Evolutionary conservation across 2,113 vertebrate genomes (phyloP).

Genomic region (Bubo blakistoni): DNA sequence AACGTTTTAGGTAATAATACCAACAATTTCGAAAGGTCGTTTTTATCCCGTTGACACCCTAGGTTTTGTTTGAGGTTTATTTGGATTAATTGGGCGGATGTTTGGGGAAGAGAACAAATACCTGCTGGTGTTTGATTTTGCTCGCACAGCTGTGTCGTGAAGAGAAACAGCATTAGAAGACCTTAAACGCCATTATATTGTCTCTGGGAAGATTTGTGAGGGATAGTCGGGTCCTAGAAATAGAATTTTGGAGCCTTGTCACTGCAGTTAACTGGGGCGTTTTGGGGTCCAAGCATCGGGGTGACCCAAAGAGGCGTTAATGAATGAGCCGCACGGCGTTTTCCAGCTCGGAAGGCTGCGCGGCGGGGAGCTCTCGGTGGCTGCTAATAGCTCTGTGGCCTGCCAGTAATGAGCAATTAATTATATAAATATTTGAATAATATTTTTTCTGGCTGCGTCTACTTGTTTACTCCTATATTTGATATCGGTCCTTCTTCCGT

Average conservation of each 20-base stretch:
- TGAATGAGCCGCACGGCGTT: accelerated
- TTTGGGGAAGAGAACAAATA: not conserved
- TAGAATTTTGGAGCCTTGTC: not conserved
- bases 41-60: not conserved
- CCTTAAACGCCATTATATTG: not conserved
- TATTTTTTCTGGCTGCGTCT: not conserved
- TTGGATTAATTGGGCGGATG: conserved; percentile 7
- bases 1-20: not conserved
- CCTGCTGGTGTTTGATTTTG: not conserved
- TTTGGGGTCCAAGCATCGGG: accelerated
- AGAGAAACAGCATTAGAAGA: not conserved
- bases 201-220: not conserved
- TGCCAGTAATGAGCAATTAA: not conserved
- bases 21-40: not conserved
- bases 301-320: not conserved
- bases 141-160: not conserved
- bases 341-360: accelerated
- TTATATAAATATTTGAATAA: not conserved
- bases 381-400: not conserved
- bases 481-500: not conserved
- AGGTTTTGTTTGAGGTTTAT: not conserved
- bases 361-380: not conserved
- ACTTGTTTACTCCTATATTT: not conserved
- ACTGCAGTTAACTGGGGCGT: not conserved
- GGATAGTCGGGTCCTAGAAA: not conserved